These are phyloP conservation scores for Hipposideros larvatus DNA, from an alignment of 2,797 vertebrate species.

Conservation along the genomic window DNA sequence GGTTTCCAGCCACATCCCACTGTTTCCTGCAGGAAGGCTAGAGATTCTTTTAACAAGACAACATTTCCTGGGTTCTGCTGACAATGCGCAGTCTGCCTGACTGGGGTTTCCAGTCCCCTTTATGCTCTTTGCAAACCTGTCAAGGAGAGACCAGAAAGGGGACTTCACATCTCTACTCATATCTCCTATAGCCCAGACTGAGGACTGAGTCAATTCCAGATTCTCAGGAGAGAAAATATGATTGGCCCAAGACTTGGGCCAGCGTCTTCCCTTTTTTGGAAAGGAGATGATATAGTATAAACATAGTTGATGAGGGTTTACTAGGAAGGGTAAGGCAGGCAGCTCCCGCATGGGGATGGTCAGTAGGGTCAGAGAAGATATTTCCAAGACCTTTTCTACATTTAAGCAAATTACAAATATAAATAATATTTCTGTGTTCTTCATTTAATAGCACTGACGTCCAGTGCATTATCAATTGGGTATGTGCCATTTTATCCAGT, in stretches of 20 bases:
- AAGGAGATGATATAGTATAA: background rate
- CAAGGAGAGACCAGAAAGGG: background rate
- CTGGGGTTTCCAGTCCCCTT: background rate
- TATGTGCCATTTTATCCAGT: background rate
- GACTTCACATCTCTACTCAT: background rate
- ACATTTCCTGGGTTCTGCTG: background rate
- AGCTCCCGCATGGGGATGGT: background rate
- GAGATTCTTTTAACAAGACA: background rate
- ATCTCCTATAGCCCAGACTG: background rate
- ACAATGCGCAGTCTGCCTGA: background rate
- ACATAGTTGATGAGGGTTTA: background rate
- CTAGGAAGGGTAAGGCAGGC: background rate
- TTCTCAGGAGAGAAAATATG: background rate
- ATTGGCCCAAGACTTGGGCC: background rate
- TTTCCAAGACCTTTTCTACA: background rate
- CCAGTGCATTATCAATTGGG: background rate
- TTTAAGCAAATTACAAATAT: background rate
- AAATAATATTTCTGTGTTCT: background rate
- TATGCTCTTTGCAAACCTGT: background rate
- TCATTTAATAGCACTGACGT: background rate
- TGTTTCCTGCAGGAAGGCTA: conserved; percentile 59
- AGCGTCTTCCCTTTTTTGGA: background rate
- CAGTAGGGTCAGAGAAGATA: background rate
- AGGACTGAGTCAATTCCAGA: background rate
- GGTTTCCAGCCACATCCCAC: background rate